These are phyloP conservation scores for Harpegnathos saltator DNA, from an alignment of 1,140 invertebrate species.

Conservation along the genomic window DNA sequence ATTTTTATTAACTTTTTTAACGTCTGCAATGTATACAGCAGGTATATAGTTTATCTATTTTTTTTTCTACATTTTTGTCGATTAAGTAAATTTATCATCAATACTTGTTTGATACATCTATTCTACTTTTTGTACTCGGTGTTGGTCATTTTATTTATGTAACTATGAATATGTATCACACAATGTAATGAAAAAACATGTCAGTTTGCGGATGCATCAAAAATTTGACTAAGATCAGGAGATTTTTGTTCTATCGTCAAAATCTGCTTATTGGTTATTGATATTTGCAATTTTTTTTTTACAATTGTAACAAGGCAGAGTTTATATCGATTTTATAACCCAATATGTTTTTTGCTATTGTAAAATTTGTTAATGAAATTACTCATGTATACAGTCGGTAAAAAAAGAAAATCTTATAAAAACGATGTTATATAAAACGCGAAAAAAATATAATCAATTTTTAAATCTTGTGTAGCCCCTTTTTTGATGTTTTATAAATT, in stretches of 20 bases:
- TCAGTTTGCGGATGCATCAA: slow-evolving; percentile 6
- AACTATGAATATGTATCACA: slow-evolving; percentile 39
- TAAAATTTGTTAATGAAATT: slow-evolving; percentile 44
- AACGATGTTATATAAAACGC: slow-evolving; percentile 34
- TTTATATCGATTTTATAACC: slow-evolving; percentile 50
- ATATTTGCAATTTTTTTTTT: slow-evolving; percentile 47
- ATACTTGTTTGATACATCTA: slow-evolving; percentile 42
- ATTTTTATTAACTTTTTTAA: slow-evolving; percentile 76
- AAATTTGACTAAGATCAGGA: slow-evolving; percentile 12
- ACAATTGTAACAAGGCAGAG: slow-evolving; percentile 51
- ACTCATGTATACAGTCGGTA: slow-evolving; percentile 11
- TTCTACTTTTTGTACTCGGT: slow-evolving; percentile 51
- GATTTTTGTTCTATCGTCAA: slow-evolving; percentile 57
- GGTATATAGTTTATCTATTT: slow-evolving; percentile 49
- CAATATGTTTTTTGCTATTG: slow-evolving; percentile 53
- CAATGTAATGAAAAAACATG: slow-evolving; percentile 40
- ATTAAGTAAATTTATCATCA: slow-evolving; percentile 40
- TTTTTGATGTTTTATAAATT: slow-evolving; percentile 49
- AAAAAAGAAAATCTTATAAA: slow-evolving; percentile 47
- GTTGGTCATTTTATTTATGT: slow-evolving; percentile 65
- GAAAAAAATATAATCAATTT: slow-evolving; percentile 44
- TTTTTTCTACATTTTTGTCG: slow-evolving; percentile 61
- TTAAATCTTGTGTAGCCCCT: slow-evolving; percentile 55
- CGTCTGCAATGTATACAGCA: slow-evolving; percentile 44
- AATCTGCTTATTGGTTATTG: slow-evolving; percentile 58